Conservation (phyloP, 2,113 vertebrate genomes). For the Burhinus bistriatus region DNA sequence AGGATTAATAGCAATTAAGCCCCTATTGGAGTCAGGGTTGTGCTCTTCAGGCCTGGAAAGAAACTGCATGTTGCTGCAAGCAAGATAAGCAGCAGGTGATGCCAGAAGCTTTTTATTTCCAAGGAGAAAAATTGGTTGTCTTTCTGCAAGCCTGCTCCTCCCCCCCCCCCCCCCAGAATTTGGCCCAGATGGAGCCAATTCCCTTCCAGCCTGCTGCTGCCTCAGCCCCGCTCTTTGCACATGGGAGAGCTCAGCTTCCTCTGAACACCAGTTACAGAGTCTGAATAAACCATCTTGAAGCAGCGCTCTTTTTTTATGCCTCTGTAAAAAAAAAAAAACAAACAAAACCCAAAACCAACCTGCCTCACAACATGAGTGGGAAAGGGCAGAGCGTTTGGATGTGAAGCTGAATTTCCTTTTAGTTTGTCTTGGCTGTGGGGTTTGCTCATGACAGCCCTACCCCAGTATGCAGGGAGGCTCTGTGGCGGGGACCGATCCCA, state of each 20-base stretch:
- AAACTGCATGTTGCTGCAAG: not conserved
- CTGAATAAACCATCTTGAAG: not conserved
- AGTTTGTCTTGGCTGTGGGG: not conserved
- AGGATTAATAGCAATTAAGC: conserved; percentile 45
- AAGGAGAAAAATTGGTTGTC: conserved; percentile 15
- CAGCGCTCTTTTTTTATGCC: not conserved
- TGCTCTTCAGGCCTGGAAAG: conserved; percentile 23
- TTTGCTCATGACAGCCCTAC: not conserved
- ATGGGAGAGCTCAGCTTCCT: not conserved
- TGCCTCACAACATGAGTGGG: not conserved
- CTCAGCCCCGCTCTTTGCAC: not conserved
- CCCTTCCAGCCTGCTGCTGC: not conserved
- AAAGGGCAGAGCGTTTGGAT: not conserved
- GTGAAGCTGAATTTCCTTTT: not conserved
- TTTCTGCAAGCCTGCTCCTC: not conserved
- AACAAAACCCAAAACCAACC: no score
- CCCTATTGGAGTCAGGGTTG: not conserved
- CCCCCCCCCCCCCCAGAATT: not conserved
- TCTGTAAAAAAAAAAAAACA: not conserved
- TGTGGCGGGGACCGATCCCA: not conserved
- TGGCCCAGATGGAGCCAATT: not conserved
- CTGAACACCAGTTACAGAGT: not conserved
- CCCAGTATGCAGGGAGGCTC: not conserved
- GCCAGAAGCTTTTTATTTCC: conserved; percentile 35
- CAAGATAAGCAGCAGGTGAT: conserved; percentile 53